phyloP scores from a whole-genome alignment of 2,888 invertebrate species.

The Neoaliturus tenellus region DNA sequence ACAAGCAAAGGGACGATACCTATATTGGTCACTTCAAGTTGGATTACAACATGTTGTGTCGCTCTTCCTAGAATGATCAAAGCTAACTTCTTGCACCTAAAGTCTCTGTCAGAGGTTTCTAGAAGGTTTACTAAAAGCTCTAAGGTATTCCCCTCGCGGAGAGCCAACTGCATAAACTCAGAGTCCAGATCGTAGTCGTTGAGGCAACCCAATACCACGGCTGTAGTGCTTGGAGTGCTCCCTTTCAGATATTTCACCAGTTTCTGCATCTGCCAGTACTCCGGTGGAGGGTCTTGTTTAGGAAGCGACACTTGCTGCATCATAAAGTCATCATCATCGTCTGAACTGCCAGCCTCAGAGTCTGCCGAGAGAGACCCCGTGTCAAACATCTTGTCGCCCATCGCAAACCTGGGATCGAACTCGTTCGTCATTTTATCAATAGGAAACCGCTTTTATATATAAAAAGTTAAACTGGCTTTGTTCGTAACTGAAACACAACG shows the following conservation, averaged over 20 bases:
- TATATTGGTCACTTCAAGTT: slow-evolving; percentile 86
- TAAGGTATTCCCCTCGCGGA: slow-evolving; percentile 91
- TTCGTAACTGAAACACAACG: no score
- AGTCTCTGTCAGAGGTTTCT: slow-evolving; percentile 85
- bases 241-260: slow-evolving; percentile 95
- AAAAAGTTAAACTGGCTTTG: no score
- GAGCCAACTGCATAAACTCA: slow-evolving; percentile 90
- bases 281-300: slow-evolving; percentile 85
- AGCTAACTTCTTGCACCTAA: slow-evolving; percentile 92
- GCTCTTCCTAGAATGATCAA: slow-evolving; percentile 90
- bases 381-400: background rate
- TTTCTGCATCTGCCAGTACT: slow-evolving; percentile 98
- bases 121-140: slow-evolving; percentile 94
- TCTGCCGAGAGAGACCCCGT: background rate
- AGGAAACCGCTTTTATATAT: background rate
- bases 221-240: slow-evolving; percentile 96
- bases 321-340: slow-evolving; percentile 73
- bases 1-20: slow-evolving; percentile 87
- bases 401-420: background rate
- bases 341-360: slow-evolving; percentile 72
- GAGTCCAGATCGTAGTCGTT: slow-evolving; percentile 91
- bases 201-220: slow-evolving; percentile 92
- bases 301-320: slow-evolving; percentile 83
- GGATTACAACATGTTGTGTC: slow-evolving; percentile 83
- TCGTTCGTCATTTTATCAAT: background rate